phyloP scores from a whole-genome alignment of 2,888 invertebrate genomes.

The Crioceris asparagi region DNA sequence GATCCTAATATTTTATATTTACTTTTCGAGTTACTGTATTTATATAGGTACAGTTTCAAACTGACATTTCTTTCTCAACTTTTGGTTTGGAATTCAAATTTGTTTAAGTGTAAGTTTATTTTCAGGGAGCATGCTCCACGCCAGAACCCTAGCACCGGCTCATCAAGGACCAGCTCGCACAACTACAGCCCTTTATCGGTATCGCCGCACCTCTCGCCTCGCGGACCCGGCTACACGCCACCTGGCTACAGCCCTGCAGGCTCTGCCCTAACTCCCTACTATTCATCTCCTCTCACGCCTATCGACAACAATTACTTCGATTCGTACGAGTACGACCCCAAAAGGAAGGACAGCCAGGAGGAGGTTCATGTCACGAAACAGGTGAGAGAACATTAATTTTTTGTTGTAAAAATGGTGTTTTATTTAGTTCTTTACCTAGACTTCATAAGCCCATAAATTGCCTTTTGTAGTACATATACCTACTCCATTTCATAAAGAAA shows the following conservation, averaged over 20 bases:
- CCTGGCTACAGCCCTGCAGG: conserved; percentile 42
- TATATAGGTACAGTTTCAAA: too few species aligned
- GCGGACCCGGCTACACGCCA: conserved; percentile 23
- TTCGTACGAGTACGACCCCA: conserved; percentile 23
- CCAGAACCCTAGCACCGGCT: conserved; percentile 39
- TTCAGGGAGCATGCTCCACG: conserved; percentile 28
- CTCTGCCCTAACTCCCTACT: conserved; percentile 34
- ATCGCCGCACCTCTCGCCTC: conserved; percentile 36
- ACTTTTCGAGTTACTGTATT: too few species aligned
- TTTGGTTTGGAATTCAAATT: too few species aligned
- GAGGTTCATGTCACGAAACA: conserved; percentile 45
- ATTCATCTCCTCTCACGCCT: conserved; percentile 33
- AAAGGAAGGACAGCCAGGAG: conserved; percentile 29
- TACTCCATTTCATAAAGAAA: too few species aligned
- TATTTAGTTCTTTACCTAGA: too few species aligned
- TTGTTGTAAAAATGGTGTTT: too few species aligned
- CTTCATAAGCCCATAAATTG: too few species aligned
- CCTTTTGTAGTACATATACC: too few species aligned
- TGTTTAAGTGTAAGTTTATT: too few species aligned
- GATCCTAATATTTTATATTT: too few species aligned
- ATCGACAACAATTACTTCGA: conserved; percentile 34
- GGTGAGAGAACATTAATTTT: conserved; percentile 36
- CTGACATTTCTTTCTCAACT: too few species aligned
- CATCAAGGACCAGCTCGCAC: conserved; percentile 40
- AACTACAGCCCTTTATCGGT: conserved; percentile 36